Conservation (phyloP, 2,888 invertebrate species). For the Caenorhabditis imperialis region DNA sequence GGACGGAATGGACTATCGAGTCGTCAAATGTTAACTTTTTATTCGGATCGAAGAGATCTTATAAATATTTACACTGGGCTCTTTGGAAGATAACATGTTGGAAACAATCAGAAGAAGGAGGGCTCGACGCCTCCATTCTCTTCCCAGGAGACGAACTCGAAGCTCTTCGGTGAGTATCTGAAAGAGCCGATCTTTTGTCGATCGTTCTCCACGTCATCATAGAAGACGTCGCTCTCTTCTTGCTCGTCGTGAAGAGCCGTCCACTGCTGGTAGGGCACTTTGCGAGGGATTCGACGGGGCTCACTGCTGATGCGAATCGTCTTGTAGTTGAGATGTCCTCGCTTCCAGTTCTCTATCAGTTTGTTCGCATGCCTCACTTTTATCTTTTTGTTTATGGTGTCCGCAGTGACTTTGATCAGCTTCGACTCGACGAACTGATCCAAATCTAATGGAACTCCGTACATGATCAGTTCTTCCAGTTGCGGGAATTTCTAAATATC, state of each 20-base stretch:
- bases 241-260: background rate
- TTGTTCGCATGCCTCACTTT: conserved; percentile 25
- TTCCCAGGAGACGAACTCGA: conserved; percentile 22
- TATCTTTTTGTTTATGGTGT: conserved; percentile 17
- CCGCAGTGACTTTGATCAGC: conserved; percentile 9
- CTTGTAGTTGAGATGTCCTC: conserved; percentile 10
- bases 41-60: no score
- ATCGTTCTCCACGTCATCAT: conserved; percentile 9
- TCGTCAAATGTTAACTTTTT: conserved; percentile 20
- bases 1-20: conserved; percentile 28
- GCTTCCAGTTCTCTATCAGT: conserved; percentile 28
- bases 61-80: background rate
- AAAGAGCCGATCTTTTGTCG: conserved; percentile 7
- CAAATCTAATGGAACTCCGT: conserved; percentile 28
- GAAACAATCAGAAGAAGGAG: background rate
- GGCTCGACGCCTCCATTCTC: conserved; percentile 2
- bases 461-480: conserved; percentile 20
- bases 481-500: conserved; percentile 30
- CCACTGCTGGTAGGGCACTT: conserved; percentile 13
- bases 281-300: background rate
- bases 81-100: background rate
- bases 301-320: conserved; percentile 16
- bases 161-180: conserved; percentile 16
- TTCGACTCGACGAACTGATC: conserved; percentile 24
- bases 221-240: conserved; percentile 4